Evolutionary conservation across 2,113 vertebrate genomes (phyloP), one percentile per base, ranked within the genome.

Genomic region (Neogale vison): DNA sequence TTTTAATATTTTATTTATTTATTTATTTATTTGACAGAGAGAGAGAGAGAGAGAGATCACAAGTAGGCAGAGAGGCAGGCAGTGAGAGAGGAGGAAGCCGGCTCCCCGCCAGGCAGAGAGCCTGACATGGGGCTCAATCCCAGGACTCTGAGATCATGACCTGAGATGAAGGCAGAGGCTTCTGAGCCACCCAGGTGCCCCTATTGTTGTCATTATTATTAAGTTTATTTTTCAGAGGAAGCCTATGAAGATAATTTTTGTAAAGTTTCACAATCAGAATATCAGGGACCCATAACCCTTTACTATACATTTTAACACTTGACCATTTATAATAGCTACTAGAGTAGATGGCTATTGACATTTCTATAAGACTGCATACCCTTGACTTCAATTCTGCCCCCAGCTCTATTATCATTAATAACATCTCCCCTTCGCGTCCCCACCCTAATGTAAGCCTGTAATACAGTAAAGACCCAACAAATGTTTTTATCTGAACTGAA

Each of bases 321-420:
- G 31, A 76, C 52, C 36, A 36, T 39, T 10, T 76, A 6, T 63
- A 85, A 55, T 34, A 84, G 24, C 91, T 80, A 67, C 14, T 61
- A 29, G 4, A 92, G 29, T 69, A 36, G 12, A 69, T 42, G 23
- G 39, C 79, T 45, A 61, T 55, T 94, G 50, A 86, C 84, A 76
- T 71, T 39, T 59, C 55, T 92, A 18, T 34, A 71, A 20, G 47
- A 65, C 15, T 52, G 8, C 11, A 34, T 77, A 39, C 18, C 45
- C 39, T 86, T 86, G 57, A 86, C 57, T 92, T 96, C 55, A 11
- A 67, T 71, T 89, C 92, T 89, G 42, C 17, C 57, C 45, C 89
- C 47, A 12, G 59, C 15, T 77, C 31, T 77, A 24, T 55, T 29
- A 90, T 61, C 47, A 42, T 50, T 39, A 90, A 88, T 65, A 93